Evolutionary conservation across 2,113 vertebrate species (phyloP).

Genomic region (Desmodus rotundus): DNA sequence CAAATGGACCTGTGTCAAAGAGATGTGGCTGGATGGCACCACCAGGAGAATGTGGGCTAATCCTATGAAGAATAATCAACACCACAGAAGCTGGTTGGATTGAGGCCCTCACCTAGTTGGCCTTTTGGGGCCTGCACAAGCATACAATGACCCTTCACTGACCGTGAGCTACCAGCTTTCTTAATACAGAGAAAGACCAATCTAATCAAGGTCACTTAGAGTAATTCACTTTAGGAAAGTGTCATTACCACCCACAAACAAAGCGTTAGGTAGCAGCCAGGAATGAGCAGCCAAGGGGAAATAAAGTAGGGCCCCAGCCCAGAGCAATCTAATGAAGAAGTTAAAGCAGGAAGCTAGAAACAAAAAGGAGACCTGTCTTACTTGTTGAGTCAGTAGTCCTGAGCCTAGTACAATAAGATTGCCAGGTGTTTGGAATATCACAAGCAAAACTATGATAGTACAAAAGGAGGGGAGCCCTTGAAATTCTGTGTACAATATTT

Average conservation of each 20-base stretch:
- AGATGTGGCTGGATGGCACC: neutral
- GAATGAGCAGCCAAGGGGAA: no score
- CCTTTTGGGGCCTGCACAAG: neutral
- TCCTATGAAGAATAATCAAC: neutral
- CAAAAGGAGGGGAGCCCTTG: no score
- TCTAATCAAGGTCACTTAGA: neutral
- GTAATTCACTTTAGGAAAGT: neutral
- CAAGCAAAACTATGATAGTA: no score
- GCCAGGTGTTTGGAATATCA: no score
- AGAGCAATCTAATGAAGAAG: no score
- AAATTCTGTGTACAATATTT: no score
- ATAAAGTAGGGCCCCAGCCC: no score
- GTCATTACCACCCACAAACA: neutral
- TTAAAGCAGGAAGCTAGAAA: no score
- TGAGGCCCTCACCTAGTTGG: neutral
- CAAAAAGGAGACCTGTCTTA: no score
- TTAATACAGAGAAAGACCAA: neutral
- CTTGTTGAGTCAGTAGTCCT: no score
- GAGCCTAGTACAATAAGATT: no score
- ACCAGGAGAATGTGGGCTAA: neutral
- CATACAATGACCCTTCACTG: neutral
- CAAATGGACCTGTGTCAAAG: neutral
- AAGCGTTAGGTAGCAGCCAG: no score
- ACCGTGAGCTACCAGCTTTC: neutral
- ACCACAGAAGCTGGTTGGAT: neutral